Percentiles rank a stretch among this genome's conserved stretches.
Evolutionary conservation across 1,140 invertebrate species (phyloP).

Genomic region (Sarcophaga peregrina): DNA sequence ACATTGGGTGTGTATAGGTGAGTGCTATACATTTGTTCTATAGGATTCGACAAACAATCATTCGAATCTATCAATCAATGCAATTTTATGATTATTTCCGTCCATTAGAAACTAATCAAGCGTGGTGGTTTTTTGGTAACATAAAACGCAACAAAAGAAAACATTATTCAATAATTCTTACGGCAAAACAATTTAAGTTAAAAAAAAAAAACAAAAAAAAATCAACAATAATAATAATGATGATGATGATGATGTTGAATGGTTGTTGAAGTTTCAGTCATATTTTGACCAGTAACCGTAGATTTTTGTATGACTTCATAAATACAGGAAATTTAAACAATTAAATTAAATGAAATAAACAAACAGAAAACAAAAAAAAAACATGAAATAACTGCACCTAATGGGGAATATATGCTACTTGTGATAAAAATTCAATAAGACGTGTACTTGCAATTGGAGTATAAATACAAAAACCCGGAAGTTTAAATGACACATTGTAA

Average conservation of each 20-base stretch:
- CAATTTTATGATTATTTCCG: constrained; percentile 46
- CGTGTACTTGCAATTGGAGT: too few species aligned
- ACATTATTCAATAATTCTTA: not conserved
- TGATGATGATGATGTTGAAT: not conserved
- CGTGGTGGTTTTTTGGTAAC: constrained; percentile 32
- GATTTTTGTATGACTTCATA: not conserved
- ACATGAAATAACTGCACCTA: not conserved
- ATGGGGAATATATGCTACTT: not conserved
- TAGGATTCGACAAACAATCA: not conserved
- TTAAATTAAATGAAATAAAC: not conserved
- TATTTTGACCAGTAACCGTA: not conserved
- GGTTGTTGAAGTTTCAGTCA: not conserved
- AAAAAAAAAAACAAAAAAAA: not conserved
- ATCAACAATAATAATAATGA: too few species aligned
- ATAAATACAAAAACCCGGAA: too few species aligned
- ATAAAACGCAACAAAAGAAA: not conserved
- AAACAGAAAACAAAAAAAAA: too few species aligned
- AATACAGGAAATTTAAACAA: constrained; percentile 7
- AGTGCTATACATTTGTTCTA: not conserved
- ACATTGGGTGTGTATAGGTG: not conserved
- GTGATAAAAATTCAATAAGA: too few species aligned
- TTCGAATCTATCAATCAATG: constrained; percentile 44
- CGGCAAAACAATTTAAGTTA: not conserved
- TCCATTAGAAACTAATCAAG: constrained; percentile 39
- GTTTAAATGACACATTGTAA: too few species aligned